Evolutionary conservation across 1,140 invertebrate genomes (phyloP).

Genomic region (Conus ventricosus): DNA sequence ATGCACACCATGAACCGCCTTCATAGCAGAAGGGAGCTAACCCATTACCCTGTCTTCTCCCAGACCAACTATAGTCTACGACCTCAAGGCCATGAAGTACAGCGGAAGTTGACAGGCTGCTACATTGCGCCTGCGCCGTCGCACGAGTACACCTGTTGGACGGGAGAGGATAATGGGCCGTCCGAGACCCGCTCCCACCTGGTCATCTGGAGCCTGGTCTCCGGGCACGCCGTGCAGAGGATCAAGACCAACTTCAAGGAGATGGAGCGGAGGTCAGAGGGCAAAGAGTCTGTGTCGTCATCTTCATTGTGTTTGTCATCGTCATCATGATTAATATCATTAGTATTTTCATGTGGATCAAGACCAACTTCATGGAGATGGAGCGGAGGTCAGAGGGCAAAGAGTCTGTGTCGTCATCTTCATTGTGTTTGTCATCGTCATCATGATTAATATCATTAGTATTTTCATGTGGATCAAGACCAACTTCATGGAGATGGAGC

Average conservation of each 20-base stretch:
- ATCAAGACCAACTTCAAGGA: slow-evolving; percentile 67
- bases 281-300: neutral
- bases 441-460: neutral
- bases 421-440: no score
- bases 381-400: slow-evolving; percentile 38
- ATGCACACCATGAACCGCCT: no score
- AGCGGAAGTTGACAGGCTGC: slow-evolving; percentile 63
- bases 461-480: slow-evolving; percentile 56
- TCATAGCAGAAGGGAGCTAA: no score
- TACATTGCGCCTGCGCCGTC: slow-evolving; percentile 69
- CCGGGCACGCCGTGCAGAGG: slow-evolving; percentile 61
- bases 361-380: slow-evolving; percentile 62
- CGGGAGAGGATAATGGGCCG: slow-evolving; percentile 69
- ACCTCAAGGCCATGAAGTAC: slow-evolving; percentile 66
- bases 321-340: slow-evolving; percentile 1
- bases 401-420: no score
- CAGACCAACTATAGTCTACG: slow-evolving; percentile 67
- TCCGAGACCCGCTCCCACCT: slow-evolving; percentile 70
- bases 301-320: neutral
- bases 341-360: slow-evolving; percentile 48
- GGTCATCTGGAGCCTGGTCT: slow-evolving; percentile 70
- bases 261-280: slow-evolving; percentile 46
- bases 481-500: slow-evolving; percentile 62
- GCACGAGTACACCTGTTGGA: slow-evolving; percentile 69
- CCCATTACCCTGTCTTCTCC: neutral